These are phyloP conservation scores for Furcula furcula DNA, from an alignment of 2,888 invertebrate species.

Conservation along the genomic window DNA sequence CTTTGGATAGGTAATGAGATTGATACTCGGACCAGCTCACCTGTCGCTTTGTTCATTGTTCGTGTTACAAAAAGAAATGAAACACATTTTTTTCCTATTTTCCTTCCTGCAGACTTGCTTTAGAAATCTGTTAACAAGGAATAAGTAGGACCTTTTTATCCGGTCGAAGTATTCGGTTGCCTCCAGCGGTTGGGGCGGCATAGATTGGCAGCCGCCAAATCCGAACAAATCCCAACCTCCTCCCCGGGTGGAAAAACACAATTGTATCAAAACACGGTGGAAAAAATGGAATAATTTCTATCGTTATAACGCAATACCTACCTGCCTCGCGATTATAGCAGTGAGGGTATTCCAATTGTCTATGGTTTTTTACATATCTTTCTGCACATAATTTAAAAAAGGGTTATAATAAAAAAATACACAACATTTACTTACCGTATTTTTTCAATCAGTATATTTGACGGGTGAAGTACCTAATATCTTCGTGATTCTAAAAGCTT, in stretches of 20 bases:
- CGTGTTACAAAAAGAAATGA: slow-evolving; percentile 33
- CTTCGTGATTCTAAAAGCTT: too few relatives aligned
- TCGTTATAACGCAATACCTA: slow-evolving; percentile 1
- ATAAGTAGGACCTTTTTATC: slow-evolving; percentile 61
- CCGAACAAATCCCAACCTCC: slow-evolving; percentile 65
- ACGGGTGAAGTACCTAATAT: too few relatives aligned
- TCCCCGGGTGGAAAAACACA: slow-evolving; percentile 51
- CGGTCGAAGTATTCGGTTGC: slow-evolving; percentile 61
- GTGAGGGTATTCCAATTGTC: too few relatives aligned
- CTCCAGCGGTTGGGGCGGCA: slow-evolving; percentile 52
- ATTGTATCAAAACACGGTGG: slow-evolving; percentile 54
- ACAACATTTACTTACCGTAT: too few relatives aligned
- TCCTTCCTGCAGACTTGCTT: slow-evolving; percentile 38
- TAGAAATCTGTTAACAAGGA: slow-evolving; percentile 65
- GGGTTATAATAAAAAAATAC: too few relatives aligned
- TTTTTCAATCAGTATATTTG: too few relatives aligned
- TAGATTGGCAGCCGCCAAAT: slow-evolving; percentile 71
- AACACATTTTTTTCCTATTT: slow-evolving; percentile 30
- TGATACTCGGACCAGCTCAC: slow-evolving; percentile 18
- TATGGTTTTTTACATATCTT: too few relatives aligned
- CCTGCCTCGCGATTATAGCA: too few relatives aligned
- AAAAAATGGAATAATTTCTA: slow-evolving; percentile 16
- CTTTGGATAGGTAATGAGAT: slow-evolving; percentile 14
- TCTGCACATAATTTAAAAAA: too few relatives aligned
- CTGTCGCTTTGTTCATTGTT: slow-evolving; percentile 32